phyloP scores from a whole-genome alignment of 2,113 vertebrate genomes.

The Pseudorectes ferrugineus region DNA sequence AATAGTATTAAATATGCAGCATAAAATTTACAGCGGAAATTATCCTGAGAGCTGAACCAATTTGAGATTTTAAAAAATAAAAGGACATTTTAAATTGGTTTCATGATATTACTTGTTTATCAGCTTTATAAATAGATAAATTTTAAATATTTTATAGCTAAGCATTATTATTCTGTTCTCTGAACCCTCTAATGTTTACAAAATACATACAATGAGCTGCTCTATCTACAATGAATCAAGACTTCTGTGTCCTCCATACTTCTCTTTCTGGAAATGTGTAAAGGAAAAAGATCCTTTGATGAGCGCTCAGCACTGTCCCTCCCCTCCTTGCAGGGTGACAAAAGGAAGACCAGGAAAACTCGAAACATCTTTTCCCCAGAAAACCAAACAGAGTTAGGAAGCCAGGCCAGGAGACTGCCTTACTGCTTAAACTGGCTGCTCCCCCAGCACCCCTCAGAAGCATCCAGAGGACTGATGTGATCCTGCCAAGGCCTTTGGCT shows the following conservation, averaged over 20 bases:
- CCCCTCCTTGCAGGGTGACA: neutral
- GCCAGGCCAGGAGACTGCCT: neutral
- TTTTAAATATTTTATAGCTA: neutral
- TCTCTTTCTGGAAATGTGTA: neutral
- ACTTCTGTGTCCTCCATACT: neutral
- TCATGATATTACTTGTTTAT: conserved; percentile 27
- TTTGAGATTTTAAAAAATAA: neutral
- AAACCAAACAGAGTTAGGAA: neutral
- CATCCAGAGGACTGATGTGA: neutral
- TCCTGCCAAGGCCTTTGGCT: neutral
- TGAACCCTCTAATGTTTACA: neutral
- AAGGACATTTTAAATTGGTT: neutral
- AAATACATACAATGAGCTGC: neutral
- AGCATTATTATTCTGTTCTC: neutral
- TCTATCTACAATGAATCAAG: neutral
- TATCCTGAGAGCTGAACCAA: neutral
- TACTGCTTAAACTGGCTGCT: neutral
- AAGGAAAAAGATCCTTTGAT: neutral
- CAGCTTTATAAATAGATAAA: neutral
- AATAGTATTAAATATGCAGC: conserved; percentile 11
- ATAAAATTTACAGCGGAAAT: neutral
- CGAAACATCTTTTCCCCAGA: neutral
- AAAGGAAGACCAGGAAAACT: neutral
- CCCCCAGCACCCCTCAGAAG: neutral
- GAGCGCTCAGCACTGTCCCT: neutral